Percentiles rank a stretch among this genome's conserved stretches.
Evolutionary conservation across 2,888 invertebrate genomes (phyloP).

Genomic region (Macaria liturata): DNA sequence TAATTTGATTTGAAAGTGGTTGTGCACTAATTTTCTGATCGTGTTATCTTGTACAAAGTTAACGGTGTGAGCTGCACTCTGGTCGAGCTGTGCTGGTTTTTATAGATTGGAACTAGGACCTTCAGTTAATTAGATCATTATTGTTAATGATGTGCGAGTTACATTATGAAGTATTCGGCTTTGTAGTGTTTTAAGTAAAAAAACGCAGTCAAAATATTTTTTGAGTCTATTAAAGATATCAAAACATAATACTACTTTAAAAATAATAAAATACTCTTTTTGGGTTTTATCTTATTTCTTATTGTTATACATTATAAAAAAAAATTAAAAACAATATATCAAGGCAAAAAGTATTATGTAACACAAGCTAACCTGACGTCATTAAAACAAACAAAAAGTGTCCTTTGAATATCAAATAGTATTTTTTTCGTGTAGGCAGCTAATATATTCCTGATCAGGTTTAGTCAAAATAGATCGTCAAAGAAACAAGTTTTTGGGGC

Average conservation of each 20-base stretch:
- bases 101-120: conserved; percentile 2
- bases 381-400: background rate
- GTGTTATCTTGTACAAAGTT: conserved; percentile 39
- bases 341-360: conserved; percentile 5
- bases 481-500: conserved; percentile 17
- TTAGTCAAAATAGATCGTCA: conserved; percentile 19
- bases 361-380: background rate
- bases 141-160: no score
- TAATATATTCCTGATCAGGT: conserved; percentile 24
- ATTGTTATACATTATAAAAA: background rate
- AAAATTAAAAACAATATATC: conserved; percentile 3
- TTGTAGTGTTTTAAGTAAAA: no score
- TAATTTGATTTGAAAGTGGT: background rate
- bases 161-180: no score
- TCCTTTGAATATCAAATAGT: conserved; percentile 16
- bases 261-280: no score
- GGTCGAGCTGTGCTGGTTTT: conserved; percentile 11
- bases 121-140: no score
- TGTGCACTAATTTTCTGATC: conserved; percentile 18
- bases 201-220: no score
- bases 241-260: no score
- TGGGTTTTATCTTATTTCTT: no score
- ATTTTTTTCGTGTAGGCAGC: conserved; percentile 17
- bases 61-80: conserved; percentile 44
- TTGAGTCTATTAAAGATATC: no score